Evolutionary conservation across 2,888 invertebrate species (phyloP).

Genomic region (Standfussiana lucernea): DNA sequence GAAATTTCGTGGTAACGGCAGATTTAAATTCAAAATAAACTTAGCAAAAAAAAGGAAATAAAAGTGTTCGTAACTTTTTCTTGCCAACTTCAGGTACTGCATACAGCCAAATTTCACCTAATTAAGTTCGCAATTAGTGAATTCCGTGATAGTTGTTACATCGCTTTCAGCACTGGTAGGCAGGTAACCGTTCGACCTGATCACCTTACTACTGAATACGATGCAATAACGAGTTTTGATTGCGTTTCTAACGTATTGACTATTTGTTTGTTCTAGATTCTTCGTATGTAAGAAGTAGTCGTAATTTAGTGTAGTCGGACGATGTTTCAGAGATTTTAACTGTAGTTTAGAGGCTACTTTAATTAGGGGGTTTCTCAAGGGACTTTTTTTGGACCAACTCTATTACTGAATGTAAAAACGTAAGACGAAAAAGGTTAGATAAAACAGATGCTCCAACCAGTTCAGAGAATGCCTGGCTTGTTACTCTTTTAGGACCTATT

Average conservation of each 20-base stretch:
- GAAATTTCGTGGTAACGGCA: not conserved
- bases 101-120: constrained; percentile 63
- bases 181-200: constrained; percentile 61
- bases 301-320: not conserved
- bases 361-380: constrained; percentile 12
- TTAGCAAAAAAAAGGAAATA: not conserved
- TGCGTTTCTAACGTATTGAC: constrained; percentile 43
- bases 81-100: constrained; percentile 20
- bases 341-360: not conserved
- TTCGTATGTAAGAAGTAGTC: constrained; percentile 11
- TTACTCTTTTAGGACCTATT: not conserved
- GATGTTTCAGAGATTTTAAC: not conserved
- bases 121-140: constrained; percentile 61
- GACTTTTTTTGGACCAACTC: constrained; percentile 7
- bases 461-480: not conserved
- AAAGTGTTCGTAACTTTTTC: constrained; percentile 27
- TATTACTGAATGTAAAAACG: not conserved
- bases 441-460: too few species aligned
- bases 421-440: too few species aligned
- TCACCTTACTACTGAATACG: constrained; percentile 43
- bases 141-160: constrained; percentile 59
- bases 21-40: constrained; percentile 20
- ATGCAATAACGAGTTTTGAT: constrained; percentile 61
- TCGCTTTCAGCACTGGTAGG: constrained; percentile 60
- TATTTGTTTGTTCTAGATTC: constrained; percentile 40